Evolutionary conservation across 2,797 vertebrate species (phyloP), one percentile per base, ranked within the genome.

Genomic region (Myiotriccus ornatus): DNA sequence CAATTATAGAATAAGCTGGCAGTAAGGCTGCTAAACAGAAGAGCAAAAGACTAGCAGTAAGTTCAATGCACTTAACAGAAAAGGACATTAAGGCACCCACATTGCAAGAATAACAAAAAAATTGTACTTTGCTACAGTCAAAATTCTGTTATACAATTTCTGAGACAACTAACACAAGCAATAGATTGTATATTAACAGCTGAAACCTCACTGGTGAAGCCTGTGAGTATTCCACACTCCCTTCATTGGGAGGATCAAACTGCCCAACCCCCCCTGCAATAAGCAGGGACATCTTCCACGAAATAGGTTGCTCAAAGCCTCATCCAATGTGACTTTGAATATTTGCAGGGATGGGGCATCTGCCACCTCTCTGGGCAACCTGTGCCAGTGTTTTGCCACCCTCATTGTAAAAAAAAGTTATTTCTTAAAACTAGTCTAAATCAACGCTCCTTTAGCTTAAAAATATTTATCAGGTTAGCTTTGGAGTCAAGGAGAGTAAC

Each of bases 1-100:
- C 93, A 84, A 53, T 87, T 88, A 93, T 19, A 30, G 34, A 69
- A n/a, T 79, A 96, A 97, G 97, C 96, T 65, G 76, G 93, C 95
- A 89, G 73, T 76, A 87, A 96, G 90, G 94, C 56, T 90, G 93
- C 74, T 94, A 74, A 93, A 95, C 52, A 84, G 59, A 81, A 93
- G 4, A 87, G 95, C 84, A 96, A 69, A 96, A 96, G 93, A 69
- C 24, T 70, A 71, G 90, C 77, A 93, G 77, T 92, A 92, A 55
- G 23, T 93, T 87, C 90, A 94, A 47, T 53, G 85, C 90, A 95
- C 70, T 94, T 89, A 91, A 95, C 71, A 71, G 41, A 89, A 87
- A 91, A 93, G 32, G 4, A 60, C 47, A 22, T 24, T 56, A 62
- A 65, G 57, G 91, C 21, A 39, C 19, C 6, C 50, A 30, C 2